Conservation (phyloP, 2,797 vertebrate genomes). For the Petrocephalus schoutedeni region DNA sequence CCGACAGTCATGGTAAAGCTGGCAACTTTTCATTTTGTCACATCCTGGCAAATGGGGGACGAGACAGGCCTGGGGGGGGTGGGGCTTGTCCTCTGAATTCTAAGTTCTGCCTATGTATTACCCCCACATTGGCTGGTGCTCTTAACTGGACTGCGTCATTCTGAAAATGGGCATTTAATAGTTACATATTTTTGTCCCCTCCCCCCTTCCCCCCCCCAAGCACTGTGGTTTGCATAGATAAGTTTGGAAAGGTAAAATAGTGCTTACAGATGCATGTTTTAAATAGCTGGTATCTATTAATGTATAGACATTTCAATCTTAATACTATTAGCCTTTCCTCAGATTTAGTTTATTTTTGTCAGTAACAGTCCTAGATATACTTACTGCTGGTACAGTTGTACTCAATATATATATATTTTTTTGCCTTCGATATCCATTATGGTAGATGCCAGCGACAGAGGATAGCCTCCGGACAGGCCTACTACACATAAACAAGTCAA, state of each 20-base stretch:
- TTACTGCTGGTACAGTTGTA: constrained; percentile 99
- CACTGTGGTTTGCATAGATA: constrained; percentile 77
- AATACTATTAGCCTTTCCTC: constrained; percentile 78
- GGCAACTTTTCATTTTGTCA: constrained; percentile 58
- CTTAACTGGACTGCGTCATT: constrained; percentile 64
- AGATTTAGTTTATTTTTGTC: constrained; percentile 83
- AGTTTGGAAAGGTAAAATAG: constrained; percentile 74
- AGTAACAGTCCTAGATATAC: constrained; percentile 85
- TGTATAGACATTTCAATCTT: constrained; percentile 84
- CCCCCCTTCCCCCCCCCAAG: constrained; percentile 51
- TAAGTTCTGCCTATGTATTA: constrained; percentile 66
- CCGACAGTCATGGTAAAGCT: constrained; percentile 56
- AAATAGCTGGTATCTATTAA: constrained; percentile 99
- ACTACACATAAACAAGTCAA: constrained; percentile 42
- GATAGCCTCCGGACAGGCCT: constrained; percentile 70
- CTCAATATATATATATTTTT: constrained; percentile 56
- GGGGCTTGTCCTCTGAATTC: constrained; percentile 35
- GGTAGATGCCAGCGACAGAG: constrained; percentile 63
- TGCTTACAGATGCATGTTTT: constrained; percentile 82
- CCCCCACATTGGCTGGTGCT: constrained; percentile 57
- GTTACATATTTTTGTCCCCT: constrained; percentile 37
- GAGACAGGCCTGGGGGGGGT: constrained; percentile 46
- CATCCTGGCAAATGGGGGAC: constrained; percentile 49
- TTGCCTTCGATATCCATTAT: constrained; percentile 67
- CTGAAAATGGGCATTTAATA: constrained; percentile 68